Evolutionary conservation across 2,113 vertebrate genomes (phyloP).

Genomic region (Sprattus sprattus): DNA sequence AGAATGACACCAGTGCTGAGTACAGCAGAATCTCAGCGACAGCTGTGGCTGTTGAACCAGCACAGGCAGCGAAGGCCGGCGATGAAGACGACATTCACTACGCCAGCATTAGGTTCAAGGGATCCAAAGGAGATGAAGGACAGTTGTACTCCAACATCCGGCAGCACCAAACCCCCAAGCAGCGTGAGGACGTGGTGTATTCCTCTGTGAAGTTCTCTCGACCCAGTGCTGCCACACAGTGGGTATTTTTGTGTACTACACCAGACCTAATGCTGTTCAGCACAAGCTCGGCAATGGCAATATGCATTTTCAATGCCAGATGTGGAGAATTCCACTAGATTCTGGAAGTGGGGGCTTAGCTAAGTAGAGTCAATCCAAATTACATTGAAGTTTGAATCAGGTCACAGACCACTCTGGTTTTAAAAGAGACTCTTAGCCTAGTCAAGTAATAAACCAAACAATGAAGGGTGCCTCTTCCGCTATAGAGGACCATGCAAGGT

Average conservation of each 20-base stretch:
- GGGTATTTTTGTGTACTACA: conserved; percentile 7
- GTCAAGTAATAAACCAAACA: too few species aligned
- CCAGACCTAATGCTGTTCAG: not conserved
- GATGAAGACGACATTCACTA: not conserved
- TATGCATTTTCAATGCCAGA: too few species aligned
- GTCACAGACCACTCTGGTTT: not conserved
- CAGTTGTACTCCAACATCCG: not conserved
- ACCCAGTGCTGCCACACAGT: not conserved
- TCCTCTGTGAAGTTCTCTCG: not conserved
- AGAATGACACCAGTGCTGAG: not conserved
- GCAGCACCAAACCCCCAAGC: not conserved
- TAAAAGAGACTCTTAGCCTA: too few species aligned
- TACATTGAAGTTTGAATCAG: not conserved
- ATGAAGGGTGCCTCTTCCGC: not conserved
- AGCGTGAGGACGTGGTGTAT: not conserved
- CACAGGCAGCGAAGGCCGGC: not conserved
- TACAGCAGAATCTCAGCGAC: not conserved
- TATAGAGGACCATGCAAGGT: not conserved
- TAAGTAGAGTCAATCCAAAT: not conserved
- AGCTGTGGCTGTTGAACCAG: not conserved
- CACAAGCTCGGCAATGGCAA: too few species aligned
- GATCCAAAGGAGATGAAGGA: not conserved
- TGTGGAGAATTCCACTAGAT: too few species aligned
- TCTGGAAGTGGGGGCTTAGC: too few species aligned
- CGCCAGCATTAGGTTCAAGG: not conserved